phyloP scores from a whole-genome alignment of 2,888 invertebrate species.

The Lasius fuliginosus region DNA sequence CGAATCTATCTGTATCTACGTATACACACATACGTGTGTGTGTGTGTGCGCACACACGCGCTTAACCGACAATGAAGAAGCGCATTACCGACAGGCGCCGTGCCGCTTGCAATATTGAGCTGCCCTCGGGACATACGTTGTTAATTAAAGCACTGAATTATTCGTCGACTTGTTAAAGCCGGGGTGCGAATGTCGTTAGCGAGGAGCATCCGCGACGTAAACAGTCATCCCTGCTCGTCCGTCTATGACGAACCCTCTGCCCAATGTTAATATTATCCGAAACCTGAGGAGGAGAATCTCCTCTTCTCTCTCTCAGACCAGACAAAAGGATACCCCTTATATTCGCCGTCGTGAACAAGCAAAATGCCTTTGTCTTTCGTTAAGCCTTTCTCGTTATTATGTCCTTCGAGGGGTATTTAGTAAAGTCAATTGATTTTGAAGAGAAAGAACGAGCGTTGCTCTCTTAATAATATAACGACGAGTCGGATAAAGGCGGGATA shows the following conservation, averaged over 20 bases:
- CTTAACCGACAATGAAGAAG: slow-evolving; percentile 76
- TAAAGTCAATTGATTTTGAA: background rate
- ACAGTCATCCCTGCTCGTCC: slow-evolving; percentile 67
- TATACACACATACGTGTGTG: background rate
- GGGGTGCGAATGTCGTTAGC: slow-evolving; percentile 81
- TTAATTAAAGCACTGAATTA: slow-evolving; percentile 84
- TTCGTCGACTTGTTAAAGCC: slow-evolving; percentile 80
- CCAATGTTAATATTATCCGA: slow-evolving; percentile 68
- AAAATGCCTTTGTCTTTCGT: slow-evolving; percentile 18
- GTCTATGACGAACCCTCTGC: slow-evolving; percentile 29
- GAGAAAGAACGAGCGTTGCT: background rate
- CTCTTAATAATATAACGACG: background rate
- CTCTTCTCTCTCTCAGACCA: slow-evolving; percentile 7
- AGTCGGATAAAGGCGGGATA: background rate
- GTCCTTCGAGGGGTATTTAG: background rate
- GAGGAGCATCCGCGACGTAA: slow-evolving; percentile 72
- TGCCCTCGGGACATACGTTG: slow-evolving; percentile 75
- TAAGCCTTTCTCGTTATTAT: background rate
- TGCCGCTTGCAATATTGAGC: slow-evolving; percentile 76
- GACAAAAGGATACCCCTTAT: slow-evolving; percentile 1
- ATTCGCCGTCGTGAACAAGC: background rate
- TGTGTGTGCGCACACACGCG: slow-evolving; percentile 43
- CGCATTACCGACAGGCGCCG: slow-evolving; percentile 67
- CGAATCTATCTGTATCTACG: background rate
- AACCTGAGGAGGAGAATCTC: slow-evolving; percentile 34